Evolutionary conservation across 2,113 vertebrate genomes (phyloP).

Genomic region (Tachysurus fulvidraco): DNA sequence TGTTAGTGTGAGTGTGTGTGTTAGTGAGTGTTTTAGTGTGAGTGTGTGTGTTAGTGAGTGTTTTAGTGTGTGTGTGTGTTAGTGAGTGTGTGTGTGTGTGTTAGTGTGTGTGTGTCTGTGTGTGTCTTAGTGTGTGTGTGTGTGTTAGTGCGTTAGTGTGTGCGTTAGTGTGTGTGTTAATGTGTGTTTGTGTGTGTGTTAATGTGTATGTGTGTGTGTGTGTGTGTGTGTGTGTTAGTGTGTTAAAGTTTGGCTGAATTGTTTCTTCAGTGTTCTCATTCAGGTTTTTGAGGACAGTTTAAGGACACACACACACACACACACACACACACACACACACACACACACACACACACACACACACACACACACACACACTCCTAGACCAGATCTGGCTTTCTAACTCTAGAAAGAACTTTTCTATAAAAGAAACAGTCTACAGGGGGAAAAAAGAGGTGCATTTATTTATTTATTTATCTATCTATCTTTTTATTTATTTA

Average conservation of each 20-base stretch:
- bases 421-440: neutral
- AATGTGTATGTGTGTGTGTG: neutral
- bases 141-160: too few relatives aligned
- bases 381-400: neutral
- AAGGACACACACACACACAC: neutral
- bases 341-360: neutral
- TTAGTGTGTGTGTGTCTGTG: too few relatives aligned
- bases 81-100: too few relatives aligned
- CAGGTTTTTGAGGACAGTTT: neutral
- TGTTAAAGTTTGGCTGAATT: neutral
- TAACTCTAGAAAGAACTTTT: neutral
- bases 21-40: too few relatives aligned
- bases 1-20: too few relatives aligned
- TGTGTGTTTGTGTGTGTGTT: neutral
- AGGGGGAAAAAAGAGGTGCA: neutral
- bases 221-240: neutral
- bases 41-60: too few relatives aligned
- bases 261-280: neutral
- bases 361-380: neutral
- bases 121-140: too few relatives aligned
- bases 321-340: neutral
- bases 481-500: neutral
- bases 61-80: too few relatives aligned
- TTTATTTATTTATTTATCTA: neutral
- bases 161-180: too few relatives aligned